Base-by-base conservation (phyloP, 2,113 vertebrate species). In the Ariopsis seemanni region DNA sequence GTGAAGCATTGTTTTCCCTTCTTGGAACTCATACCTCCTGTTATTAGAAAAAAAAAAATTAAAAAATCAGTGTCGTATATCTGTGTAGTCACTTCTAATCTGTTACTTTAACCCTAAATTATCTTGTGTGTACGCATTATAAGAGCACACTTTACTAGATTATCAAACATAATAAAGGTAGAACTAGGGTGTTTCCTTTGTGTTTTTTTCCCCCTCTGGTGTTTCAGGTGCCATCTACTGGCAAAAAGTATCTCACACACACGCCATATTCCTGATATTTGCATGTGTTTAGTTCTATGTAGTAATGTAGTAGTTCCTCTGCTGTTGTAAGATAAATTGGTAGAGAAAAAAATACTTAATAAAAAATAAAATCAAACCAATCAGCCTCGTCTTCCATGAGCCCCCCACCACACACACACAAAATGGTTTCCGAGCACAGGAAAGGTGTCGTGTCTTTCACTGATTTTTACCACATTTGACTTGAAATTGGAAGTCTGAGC, bases 171-270 rank as follows among this genome's bases (percentile, higher is more conserved):
- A n/a, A 25, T 22, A 65, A 22, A n/a, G 25, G 1, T 15, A 15
- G 10, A 67, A 52, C 67, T 60, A 20, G 2, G 22, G 60, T 4
- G 7, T 82, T 63, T 42, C 62, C 10, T 82, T 82, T 20, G n/a
- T 88, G 60, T 50, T 18, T 7, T 50, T 17, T 14, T 14, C 5
- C 11, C 85, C 4, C 50, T 63, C 6, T 15, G 42, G 80, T 57
- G 75, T 50, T 58, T n/a, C 17, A 17, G n/a, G 18, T 75, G 67
- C 78, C 87, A 85, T 48, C 88, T 88, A 50, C 48, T 88, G 67
- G 78, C 62, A 14, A 42, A 62, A 53, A 34, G 10, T 0, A 7
- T 17, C 27, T 80, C 50, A 30, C 77, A 83, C 7, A 83, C 14
- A 50, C 30, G 14, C 17, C 7, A 25, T 27, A 27, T 34, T 34